Conservation (phyloP, 1,140 invertebrate genomes). For the Drosophila ironensis region DNA sequence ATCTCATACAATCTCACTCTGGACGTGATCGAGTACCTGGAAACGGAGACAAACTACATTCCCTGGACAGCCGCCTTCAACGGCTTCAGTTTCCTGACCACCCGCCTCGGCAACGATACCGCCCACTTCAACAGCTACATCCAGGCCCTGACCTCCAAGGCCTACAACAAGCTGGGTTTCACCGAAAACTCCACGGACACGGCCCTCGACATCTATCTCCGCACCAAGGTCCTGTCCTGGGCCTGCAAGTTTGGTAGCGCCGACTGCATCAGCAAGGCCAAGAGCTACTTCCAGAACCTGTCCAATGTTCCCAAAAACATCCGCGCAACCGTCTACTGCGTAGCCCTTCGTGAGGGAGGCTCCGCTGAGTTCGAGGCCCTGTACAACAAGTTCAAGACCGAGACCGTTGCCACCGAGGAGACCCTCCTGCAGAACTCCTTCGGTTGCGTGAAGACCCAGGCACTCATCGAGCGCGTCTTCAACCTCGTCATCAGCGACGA, state of each 20-base stretch:
- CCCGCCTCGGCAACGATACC: slow-evolving; percentile 66
- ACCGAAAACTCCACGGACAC: slow-evolving; percentile 30
- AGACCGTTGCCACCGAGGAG: slow-evolving; percentile 84
- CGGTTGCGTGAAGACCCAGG: slow-evolving; percentile 83
- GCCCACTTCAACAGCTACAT: slow-evolving; percentile 60
- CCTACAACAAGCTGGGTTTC: slow-evolving; percentile 70
- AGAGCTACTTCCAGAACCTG: slow-evolving; percentile 60
- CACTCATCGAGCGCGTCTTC: slow-evolving; percentile 76
- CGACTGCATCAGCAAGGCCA: slow-evolving; percentile 82
- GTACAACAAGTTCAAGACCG: slow-evolving; percentile 82
- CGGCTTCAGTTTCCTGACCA: slow-evolving; percentile 81
- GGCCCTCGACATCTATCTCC: slow-evolving; percentile 76
- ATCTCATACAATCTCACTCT: slow-evolving; percentile 83
- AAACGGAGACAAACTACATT: slow-evolving; percentile 85
- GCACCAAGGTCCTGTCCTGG: slow-evolving; percentile 82
- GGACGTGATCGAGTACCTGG: slow-evolving; percentile 84
- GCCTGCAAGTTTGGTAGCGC: slow-evolving; percentile 83
- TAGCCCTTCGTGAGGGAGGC: slow-evolving; percentile 82
- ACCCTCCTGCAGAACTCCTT: slow-evolving; percentile 84
- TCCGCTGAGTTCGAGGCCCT: slow-evolving; percentile 83
- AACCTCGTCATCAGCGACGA: slow-evolving; percentile 63
- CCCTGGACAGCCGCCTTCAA: slow-evolving; percentile 86
- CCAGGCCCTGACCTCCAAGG: slow-evolving; percentile 46
- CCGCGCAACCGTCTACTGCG: slow-evolving; percentile 85
- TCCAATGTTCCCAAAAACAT: slow-evolving; percentile 83